phyloP scores from a whole-genome alignment of 53 echinoderm and acorn worm species.

The Holothuria leucospilota region DNA sequence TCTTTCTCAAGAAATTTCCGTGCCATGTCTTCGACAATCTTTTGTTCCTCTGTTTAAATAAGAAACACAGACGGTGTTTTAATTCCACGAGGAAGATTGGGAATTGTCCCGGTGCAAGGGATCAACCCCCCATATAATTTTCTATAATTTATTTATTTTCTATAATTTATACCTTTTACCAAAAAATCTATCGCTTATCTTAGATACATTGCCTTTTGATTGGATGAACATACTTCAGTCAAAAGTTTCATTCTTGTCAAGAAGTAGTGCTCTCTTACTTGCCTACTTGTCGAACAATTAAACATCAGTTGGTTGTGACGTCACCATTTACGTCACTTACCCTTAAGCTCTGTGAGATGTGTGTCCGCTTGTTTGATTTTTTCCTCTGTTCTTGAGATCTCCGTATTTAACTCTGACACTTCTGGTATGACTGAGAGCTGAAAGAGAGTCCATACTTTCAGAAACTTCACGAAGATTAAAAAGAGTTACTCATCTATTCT shows the following conservation, averaged over 20 bases:
- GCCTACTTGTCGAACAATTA: neutral
- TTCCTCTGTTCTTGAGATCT: conserved; percentile 72
- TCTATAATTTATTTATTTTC: too few relatives aligned
- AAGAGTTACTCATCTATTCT: too few relatives aligned
- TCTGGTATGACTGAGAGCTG: conserved; percentile 77
- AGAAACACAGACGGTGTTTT: neutral
- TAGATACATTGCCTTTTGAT: too few relatives aligned
- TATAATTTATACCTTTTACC: too few relatives aligned
- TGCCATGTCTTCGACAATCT: conserved; percentile 46
- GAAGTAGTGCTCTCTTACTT: too few relatives aligned
- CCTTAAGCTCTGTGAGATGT: conserved; percentile 58
- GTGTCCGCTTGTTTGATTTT: conserved; percentile 65
- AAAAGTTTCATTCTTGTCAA: too few relatives aligned
- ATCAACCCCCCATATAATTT: too few relatives aligned
- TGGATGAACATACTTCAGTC: too few relatives aligned
- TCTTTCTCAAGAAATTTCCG: conserved; percentile 54
- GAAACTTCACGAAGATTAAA: too few relatives aligned
- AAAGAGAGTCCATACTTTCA: neutral
- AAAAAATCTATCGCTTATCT: too few relatives aligned
- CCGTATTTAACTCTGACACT: conserved; percentile 62
- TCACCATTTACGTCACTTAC: conserved; percentile 6
- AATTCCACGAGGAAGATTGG: neutral
- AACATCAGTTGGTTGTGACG: neutral
- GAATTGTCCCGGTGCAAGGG: too few relatives aligned
- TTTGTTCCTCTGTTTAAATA: conserved; percentile 71